phyloP scores from a whole-genome alignment of 2,888 invertebrate species.

The Caenorhabditis angaria region DNA sequence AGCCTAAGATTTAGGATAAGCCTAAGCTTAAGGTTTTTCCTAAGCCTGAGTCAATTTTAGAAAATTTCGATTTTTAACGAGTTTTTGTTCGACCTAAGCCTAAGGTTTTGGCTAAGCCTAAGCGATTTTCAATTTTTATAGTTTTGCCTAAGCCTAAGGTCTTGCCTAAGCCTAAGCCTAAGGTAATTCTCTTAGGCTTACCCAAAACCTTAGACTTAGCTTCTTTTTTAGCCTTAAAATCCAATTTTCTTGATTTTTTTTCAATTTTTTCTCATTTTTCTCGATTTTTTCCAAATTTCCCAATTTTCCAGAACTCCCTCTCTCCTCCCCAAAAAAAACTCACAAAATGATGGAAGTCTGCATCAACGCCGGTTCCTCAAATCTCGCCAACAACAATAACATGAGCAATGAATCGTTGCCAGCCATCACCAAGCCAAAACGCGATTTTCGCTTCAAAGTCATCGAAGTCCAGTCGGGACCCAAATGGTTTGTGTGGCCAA shows the following conservation, averaged over 20 bases:
- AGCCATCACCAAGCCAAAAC: constrained; percentile 33
- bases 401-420: not conserved
- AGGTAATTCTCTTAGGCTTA: not conserved
- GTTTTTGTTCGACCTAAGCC: no score
- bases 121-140: no score
- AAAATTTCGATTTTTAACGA: no score
- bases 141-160: no score
- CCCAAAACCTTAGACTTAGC: not conserved
- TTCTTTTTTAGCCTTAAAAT: not conserved
- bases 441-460: constrained; percentile 63
- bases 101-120: no score
- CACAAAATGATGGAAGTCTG: constrained; percentile 45
- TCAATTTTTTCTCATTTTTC: not conserved
- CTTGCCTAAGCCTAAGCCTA: constrained; percentile 11
- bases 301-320: not conserved
- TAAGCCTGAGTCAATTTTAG: no score
- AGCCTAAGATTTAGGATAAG: no score
- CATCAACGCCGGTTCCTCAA: constrained; percentile 8
- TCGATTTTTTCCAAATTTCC: not conserved
- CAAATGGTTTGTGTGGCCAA: constrained; percentile 65
- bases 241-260: not conserved
- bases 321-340: not conserved
- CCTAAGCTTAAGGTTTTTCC: no score
- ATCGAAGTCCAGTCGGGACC: constrained; percentile 61
- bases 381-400: constrained; percentile 8